Evolutionary conservation across 37 sponge, comb jelly and placozoan species (phyloP).

Genomic region (Cladorhizidae sp.): DNA sequence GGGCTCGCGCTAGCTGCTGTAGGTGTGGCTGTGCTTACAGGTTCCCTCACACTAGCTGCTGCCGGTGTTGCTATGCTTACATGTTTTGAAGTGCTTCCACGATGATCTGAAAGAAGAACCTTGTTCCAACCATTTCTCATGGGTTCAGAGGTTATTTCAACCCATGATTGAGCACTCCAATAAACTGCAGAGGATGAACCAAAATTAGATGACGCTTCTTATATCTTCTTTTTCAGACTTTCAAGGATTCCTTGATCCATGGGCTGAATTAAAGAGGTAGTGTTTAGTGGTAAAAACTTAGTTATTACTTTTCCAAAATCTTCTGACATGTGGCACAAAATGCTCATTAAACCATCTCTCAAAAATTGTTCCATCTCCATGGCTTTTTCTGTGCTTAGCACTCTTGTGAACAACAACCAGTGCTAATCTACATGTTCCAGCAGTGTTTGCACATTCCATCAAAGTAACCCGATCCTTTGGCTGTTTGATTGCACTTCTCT

Average conservation of each 20-base stretch:
- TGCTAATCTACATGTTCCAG: not conserved
- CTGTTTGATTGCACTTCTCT: not conserved
- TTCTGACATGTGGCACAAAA: not conserved
- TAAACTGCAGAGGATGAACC: slow-evolving; percentile 3
- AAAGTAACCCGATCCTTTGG: too few relatives aligned
- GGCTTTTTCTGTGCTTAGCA: not conserved
- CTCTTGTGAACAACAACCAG: not conserved
- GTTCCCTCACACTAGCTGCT: too few relatives aligned
- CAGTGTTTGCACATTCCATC: too few relatives aligned
- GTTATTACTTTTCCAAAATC: not conserved
- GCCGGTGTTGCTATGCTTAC: not conserved
- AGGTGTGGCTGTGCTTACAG: too few relatives aligned
- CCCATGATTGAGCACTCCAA: too few relatives aligned
- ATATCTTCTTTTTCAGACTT: not conserved
- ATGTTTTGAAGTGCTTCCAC: not conserved
- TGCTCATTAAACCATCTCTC: not conserved
- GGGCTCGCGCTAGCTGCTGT: too few relatives aligned
- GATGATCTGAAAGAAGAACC: not conserved
- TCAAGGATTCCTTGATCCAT: slow-evolving; percentile 3
- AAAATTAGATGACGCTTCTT: not conserved
- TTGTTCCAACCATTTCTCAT: slow-evolving; percentile 10
- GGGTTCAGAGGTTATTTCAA: not conserved
- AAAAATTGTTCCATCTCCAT: not conserved
- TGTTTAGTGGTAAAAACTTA: not conserved
- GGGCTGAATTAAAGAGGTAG: not conserved